These are phyloP conservation scores for Homalodisca vitripennis DNA, from an alignment of 1,140 invertebrate genomes.

Conservation along the genomic window DNA sequence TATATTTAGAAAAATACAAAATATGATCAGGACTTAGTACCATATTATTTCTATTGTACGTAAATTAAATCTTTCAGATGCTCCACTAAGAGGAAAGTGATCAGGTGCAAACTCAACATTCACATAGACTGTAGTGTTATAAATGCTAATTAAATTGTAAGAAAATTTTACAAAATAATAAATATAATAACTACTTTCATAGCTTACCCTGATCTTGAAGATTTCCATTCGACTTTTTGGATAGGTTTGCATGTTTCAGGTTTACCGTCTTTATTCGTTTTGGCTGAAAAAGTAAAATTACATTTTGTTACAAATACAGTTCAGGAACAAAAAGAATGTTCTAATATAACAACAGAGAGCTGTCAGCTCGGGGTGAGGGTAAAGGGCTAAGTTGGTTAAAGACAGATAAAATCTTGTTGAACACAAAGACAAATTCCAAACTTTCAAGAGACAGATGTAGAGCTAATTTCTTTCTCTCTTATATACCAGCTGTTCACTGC, in stretches of 20 bases:
- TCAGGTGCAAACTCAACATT: too few relatives aligned
- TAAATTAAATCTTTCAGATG: too few relatives aligned
- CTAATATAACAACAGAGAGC: too few relatives aligned
- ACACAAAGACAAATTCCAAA: neutral
- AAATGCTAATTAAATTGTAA: neutral
- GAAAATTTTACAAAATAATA: neutral
- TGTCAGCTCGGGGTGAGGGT: neutral
- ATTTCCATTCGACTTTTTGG: conserved; percentile 94
- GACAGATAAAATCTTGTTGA: conserved; percentile 1
- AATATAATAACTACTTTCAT: neutral
- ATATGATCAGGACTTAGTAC: too few relatives aligned
- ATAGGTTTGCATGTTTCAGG: conserved; percentile 88
- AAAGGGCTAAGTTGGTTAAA: neutral
- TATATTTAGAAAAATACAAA: too few relatives aligned
- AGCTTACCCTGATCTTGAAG: conserved; percentile 82
- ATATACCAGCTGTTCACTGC: neutral
- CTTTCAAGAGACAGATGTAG: neutral
- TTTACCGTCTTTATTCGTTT: conserved; percentile 84
- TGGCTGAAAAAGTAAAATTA: conserved; percentile 61
- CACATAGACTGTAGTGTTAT: too few relatives aligned
- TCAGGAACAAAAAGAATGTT: conserved; percentile 4
- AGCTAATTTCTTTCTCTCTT: conserved; percentile 5
- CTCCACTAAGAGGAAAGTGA: too few relatives aligned
- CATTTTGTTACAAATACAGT: neutral
- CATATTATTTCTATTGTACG: too few relatives aligned